phyloP scores from a whole-genome alignment of 2,797 vertebrate genomes.

The Anisognathus igniventris region DNA sequence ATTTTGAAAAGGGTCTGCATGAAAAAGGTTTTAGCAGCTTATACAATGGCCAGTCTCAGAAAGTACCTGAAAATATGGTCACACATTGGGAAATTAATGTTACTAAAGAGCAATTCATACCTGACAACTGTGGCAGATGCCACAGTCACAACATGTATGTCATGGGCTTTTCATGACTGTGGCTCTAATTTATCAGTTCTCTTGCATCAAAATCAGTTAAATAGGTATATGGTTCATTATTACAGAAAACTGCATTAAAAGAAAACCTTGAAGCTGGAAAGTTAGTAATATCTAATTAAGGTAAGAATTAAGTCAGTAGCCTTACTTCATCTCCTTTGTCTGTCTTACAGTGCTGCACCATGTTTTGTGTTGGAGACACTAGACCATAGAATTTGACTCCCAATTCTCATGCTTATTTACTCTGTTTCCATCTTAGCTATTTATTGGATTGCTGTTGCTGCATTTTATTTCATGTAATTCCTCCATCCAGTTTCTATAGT shows the following conservation, averaged over 20 bases:
- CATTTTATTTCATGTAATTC: background rate
- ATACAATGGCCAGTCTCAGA: background rate
- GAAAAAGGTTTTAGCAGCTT: background rate
- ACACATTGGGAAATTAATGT: background rate
- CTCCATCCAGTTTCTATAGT: background rate
- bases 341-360: background rate
- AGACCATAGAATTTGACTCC: background rate
- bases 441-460: background rate
- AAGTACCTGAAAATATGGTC: background rate
- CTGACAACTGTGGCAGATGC: background rate
- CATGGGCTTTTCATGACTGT: background rate
- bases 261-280: background rate
- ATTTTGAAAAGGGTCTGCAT: background rate
- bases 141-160: background rate
- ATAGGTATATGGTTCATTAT: background rate
- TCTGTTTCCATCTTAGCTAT: background rate
- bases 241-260: background rate
- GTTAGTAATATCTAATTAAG: background rate
- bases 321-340: background rate
- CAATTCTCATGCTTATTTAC: background rate
- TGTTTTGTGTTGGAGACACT: background rate
- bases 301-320: background rate
- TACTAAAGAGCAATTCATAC: background rate
- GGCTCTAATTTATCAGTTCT: background rate
- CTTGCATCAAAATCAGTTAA: background rate